Evolutionary conservation across 2,797 vertebrate species (phyloP).

Genomic region (Tiaroga cobitis): DNA sequence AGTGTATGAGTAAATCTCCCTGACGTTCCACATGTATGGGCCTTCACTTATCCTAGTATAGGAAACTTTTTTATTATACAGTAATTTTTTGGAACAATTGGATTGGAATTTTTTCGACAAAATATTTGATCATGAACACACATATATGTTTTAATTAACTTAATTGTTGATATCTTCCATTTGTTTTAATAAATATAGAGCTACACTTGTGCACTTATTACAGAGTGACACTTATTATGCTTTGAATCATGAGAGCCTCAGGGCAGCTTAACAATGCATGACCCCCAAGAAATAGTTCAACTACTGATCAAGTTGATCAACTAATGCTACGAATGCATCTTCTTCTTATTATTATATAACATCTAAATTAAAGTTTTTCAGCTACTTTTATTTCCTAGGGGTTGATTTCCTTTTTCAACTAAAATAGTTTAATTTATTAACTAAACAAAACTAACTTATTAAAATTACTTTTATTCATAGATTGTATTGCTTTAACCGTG

Average conservation of each 20-base stretch:
- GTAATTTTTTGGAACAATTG: too few relatives aligned
- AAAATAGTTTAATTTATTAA: background rate
- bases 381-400: background rate
- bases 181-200: background rate
- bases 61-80: background rate
- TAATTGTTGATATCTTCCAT: background rate
- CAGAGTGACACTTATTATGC: background rate
- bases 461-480: background rate
- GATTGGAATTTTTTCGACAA: background rate
- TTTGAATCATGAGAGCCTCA: background rate
- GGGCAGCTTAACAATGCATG: background rate
- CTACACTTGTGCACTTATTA: background rate
- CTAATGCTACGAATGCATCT: background rate
- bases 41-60: background rate
- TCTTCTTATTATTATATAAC: background rate
- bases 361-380: background rate
- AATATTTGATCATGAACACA: background rate
- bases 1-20: slow-evolving; percentile 5
- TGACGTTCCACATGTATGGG: background rate
- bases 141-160: background rate
- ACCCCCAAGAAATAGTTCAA: background rate
- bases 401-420: background rate
- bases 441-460: background rate
- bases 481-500: background rate
- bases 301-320: background rate